A percentile compares a stretch with the other conserved stretches of the same genome.
phyloP scores from a whole-genome alignment of 53 echinoderm and acorn worm species.

The Arbacia lixula region DNA sequence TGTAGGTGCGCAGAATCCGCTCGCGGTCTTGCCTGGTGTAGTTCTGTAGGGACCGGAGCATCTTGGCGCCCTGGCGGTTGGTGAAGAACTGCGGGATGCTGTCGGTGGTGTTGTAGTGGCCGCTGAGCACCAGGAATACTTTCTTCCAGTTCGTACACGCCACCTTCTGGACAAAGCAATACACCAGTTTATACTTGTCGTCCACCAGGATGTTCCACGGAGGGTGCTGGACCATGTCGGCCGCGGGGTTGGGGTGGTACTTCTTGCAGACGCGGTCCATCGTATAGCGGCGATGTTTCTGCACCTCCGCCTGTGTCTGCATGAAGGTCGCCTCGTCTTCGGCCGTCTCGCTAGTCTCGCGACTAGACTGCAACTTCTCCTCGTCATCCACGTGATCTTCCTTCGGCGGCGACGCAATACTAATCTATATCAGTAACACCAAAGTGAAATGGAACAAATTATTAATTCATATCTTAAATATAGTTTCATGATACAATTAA shows the following conservation, averaged over 20 bases:
- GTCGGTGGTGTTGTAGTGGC: slow-evolving; percentile 52
- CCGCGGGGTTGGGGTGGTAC: slow-evolving; percentile 19
- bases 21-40: slow-evolving; percentile 14
- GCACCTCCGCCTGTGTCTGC: slow-evolving; percentile 11
- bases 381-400: slow-evolving; percentile 1
- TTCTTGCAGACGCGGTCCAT: slow-evolving; percentile 42
- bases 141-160: slow-evolving; percentile 87
- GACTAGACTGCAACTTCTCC: background rate
- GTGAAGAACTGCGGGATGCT: slow-evolving; percentile 70
- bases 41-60: slow-evolving; percentile 41
- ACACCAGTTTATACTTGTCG: slow-evolving; percentile 66
- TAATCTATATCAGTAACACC: too few species aligned
- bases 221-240: slow-evolving; percentile 38
- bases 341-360: background rate
- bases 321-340: background rate
- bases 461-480: too few species aligned
- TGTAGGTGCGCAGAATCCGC: slow-evolving; percentile 48
- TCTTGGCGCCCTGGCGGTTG: slow-evolving; percentile 65
- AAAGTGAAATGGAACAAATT: too few species aligned
- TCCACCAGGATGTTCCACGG: slow-evolving; percentile 67
- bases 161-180: slow-evolving; percentile 78
- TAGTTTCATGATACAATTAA: too few species aligned
- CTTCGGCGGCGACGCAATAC: too few species aligned
- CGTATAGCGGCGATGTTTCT: slow-evolving; percentile 9
- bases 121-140: slow-evolving; percentile 71